phyloP scores from a whole-genome alignment of 37 sponge, comb jelly and placozoan genomes.

The Spongia lamella region DNA sequence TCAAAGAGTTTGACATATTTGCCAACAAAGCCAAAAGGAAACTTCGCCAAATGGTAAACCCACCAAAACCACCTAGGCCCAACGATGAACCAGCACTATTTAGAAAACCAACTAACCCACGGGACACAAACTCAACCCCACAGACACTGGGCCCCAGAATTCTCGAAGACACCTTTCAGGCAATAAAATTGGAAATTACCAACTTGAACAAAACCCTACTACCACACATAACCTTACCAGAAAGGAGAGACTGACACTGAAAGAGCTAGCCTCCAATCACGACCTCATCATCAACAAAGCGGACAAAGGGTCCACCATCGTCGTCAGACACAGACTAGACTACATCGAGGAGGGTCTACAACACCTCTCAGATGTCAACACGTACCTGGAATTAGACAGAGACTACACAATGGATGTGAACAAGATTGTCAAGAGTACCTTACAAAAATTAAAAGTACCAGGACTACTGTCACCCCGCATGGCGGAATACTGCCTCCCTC shows the following conservation, averaged over 20 bases:
- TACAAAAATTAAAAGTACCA: neutral
- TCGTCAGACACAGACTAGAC: neutral
- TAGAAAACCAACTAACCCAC: too few relatives aligned
- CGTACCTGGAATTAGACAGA: neutral
- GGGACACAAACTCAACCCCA: too few relatives aligned
- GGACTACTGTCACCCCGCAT: neutral
- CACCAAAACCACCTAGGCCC: too few relatives aligned
- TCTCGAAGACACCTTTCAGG: too few relatives aligned
- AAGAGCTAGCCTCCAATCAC: neutral
- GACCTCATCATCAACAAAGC: slow-evolving; percentile 16
- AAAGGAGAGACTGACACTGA: neutral
- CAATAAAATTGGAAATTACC: too few relatives aligned
- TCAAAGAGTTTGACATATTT: too few relatives aligned
- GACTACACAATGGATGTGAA: neutral
- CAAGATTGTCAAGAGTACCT: neutral
- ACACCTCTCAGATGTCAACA: neutral
- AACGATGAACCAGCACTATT: too few relatives aligned
- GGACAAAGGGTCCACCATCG: slow-evolving; percentile 2
- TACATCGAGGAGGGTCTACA: neutral
- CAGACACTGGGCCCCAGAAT: too few relatives aligned
- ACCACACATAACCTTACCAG: neutral
- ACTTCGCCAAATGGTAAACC: too few relatives aligned
- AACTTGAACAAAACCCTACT: too few relatives aligned
- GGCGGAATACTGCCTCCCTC: neutral
- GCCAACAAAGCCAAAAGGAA: too few relatives aligned